These are phyloP conservation scores for Campoletis sonorensis DNA, from an alignment of 1,140 invertebrate genomes.

Conservation along the genomic window DNA sequence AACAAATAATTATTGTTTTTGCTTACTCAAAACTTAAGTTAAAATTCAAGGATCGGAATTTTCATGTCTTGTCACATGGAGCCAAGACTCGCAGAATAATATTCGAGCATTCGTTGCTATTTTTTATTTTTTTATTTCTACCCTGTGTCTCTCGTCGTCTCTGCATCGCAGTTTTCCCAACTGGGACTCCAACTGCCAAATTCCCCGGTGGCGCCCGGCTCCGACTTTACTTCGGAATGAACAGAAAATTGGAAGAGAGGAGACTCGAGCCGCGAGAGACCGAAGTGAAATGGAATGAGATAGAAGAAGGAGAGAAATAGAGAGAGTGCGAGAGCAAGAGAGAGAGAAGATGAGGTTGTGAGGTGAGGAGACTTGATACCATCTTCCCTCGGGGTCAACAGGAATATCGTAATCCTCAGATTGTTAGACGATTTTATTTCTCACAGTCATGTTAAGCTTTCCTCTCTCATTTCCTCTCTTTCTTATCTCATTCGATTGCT, in stretches of 20 bases:
- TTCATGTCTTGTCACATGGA: background rate
- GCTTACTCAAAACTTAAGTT: no score
- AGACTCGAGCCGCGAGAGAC: conserved; percentile 49
- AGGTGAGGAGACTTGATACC: conserved; percentile 52
- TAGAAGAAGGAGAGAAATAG: conserved; percentile 17
- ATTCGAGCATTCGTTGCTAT: background rate
- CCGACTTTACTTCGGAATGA: conserved; percentile 55
- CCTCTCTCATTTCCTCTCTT: background rate
- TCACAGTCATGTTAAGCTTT: conserved; percentile 1
- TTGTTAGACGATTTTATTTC: conserved; percentile 66
- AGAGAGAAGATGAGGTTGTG: conserved; percentile 23
- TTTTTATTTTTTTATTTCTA: conserved; percentile 18
- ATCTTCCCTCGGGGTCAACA: conserved; percentile 57
- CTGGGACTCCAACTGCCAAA: conserved; percentile 27
- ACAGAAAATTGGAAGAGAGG: conserved; percentile 68
- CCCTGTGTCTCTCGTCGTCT: background rate
- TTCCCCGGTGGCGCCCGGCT: conserved; percentile 38
- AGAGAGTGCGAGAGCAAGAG: conserved; percentile 5
- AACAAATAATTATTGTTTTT: no score
- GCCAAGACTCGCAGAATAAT: background rate
- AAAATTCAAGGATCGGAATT: background rate
- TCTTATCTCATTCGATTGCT: conserved; percentile 31
- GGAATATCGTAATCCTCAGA: conserved; percentile 67
- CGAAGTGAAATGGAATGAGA: conserved; percentile 34
- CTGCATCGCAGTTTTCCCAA: conserved; percentile 14